Evolutionary conservation across 2,113 vertebrate species (phyloP).

Genomic region (Leptosomus discolor): DNA sequence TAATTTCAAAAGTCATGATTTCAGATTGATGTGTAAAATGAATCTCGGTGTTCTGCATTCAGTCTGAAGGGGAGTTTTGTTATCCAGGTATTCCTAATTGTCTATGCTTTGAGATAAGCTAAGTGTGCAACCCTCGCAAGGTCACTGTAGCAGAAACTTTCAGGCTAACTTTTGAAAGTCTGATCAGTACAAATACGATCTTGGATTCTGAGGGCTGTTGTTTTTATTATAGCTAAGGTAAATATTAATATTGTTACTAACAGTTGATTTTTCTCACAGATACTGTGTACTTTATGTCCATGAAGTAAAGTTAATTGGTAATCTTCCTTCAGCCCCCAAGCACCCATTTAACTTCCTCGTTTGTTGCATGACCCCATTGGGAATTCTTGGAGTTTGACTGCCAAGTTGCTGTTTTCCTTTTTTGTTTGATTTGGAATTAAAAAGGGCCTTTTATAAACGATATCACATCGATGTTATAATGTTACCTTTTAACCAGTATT

Average conservation of each 20-base stretch:
- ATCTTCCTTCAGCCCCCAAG: background rate
- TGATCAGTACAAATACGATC: background rate
- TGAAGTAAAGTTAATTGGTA: background rate
- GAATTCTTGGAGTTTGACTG: background rate
- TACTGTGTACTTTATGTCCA: background rate
- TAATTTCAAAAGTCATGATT: background rate
- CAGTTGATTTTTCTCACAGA: background rate
- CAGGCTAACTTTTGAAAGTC: background rate
- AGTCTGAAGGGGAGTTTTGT: background rate
- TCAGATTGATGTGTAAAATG: background rate
- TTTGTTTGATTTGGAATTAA: background rate
- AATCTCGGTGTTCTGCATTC: background rate
- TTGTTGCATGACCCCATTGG: background rate
- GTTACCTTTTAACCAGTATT: background rate
- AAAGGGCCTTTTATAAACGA: background rate
- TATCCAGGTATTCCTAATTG: background rate
- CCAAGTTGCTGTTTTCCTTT: background rate
- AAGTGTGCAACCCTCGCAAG: background rate
- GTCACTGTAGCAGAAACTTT: background rate
- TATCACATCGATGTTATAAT: background rate
- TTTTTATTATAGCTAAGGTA: background rate
- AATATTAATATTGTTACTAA: background rate
- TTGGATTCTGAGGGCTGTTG: background rate
- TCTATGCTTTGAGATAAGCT: fast-evolving
- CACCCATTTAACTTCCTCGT: background rate